Evolutionary conservation across 2,888 invertebrate species (phyloP).

Genomic region (Trisateles emortualis): DNA sequence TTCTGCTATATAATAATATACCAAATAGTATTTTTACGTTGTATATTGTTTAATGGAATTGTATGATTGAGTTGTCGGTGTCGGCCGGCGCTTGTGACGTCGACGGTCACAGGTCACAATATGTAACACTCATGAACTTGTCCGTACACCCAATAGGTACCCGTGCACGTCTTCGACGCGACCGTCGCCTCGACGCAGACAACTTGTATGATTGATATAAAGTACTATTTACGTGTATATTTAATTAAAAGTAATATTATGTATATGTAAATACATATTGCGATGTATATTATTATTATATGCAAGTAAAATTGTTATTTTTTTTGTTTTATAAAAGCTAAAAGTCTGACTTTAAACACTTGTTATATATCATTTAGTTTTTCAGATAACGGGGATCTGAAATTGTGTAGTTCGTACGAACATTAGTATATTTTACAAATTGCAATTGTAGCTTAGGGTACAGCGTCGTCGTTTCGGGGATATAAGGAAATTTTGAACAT

Average conservation of each 20-base stretch:
- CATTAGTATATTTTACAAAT: constrained; percentile 70
- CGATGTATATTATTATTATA: constrained; percentile 83
- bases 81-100: constrained; percentile 37
- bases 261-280: constrained; percentile 86
- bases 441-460: constrained; percentile 69
- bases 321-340: constrained; percentile 77
- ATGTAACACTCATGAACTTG: no score
- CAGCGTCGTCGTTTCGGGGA: constrained; percentile 72
- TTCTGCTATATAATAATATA: constrained; percentile 85
- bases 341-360: constrained; percentile 86
- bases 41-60: constrained; percentile 82
- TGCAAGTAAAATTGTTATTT: constrained; percentile 84
- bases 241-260: constrained; percentile 79
- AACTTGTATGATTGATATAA: constrained; percentile 74
- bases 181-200: constrained; percentile 46
- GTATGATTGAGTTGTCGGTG: constrained; percentile 65
- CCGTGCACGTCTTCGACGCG: constrained; percentile 36
- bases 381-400: constrained; percentile 79
- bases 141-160: no score
- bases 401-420: constrained; percentile 73
- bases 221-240: constrained; percentile 83
- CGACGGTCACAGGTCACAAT: no score
- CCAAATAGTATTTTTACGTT: constrained; percentile 87
- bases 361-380: constrained; percentile 77
- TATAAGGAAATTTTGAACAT: constrained; percentile 74